phyloP scores from a whole-genome alignment of 2,797 vertebrate species.

The Diglossa cyanea region DNA sequence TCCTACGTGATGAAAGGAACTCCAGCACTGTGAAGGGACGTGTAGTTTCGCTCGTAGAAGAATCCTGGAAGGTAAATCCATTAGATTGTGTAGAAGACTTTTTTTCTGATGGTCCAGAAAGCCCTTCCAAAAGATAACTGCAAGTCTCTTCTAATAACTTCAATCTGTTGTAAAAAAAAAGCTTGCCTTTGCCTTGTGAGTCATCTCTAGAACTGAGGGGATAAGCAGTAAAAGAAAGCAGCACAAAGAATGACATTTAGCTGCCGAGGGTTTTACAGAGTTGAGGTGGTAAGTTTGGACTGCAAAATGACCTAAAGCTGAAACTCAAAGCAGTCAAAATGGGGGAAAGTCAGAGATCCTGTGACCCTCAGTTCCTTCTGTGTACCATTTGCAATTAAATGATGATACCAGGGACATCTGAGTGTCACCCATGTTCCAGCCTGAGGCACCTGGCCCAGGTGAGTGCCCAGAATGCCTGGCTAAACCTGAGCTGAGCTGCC shows the following conservation, averaged over 20 bases:
- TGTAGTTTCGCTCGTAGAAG: not conserved
- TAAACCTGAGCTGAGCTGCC: not conserved
- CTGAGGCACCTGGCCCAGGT: not conserved
- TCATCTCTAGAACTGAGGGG: not conserved
- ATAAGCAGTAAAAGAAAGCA: not conserved
- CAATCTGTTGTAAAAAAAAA: not conserved
- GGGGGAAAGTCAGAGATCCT: not conserved
- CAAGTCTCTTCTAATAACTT: not conserved
- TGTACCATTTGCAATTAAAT: not conserved
- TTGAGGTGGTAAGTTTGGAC: not conserved
- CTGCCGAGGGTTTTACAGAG: not conserved
- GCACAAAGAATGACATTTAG: not conserved
- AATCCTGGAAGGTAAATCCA: not conserved
- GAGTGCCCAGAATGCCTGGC: not conserved
- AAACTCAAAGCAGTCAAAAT: not conserved
- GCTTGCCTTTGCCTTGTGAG: not conserved
- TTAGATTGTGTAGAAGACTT: not conserved
- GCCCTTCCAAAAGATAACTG: not conserved
- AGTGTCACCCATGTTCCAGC: accelerated
- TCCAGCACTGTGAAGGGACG: not conserved
- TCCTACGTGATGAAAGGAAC: not conserved
- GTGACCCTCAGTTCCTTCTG: not conserved
- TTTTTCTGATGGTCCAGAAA: not conserved
- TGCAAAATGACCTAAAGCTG: not conserved
- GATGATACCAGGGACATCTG: not conserved